phyloP scores from a whole-genome alignment of 2,888 invertebrate species.

The Eilema depressum region DNA sequence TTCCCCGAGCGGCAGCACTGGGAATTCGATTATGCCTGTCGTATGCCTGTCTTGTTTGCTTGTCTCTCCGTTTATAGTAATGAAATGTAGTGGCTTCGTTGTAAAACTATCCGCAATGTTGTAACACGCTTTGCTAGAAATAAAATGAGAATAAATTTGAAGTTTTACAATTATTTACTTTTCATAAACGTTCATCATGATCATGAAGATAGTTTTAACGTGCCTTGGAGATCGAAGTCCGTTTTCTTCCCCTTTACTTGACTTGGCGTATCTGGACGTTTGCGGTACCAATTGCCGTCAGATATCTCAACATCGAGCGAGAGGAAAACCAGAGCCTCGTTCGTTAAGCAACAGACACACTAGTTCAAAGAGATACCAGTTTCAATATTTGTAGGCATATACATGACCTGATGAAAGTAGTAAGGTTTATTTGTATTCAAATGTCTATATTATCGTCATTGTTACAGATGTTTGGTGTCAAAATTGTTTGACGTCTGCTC shows the following conservation, averaged over 20 bases:
- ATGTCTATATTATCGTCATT: slow-evolving; percentile 5
- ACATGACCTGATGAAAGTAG: background rate
- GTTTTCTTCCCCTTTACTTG: background rate
- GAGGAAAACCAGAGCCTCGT: too few species aligned
- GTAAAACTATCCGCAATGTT: slow-evolving; percentile 17
- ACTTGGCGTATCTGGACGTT: too few species aligned
- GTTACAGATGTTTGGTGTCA: slow-evolving; percentile 92
- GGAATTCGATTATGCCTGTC: slow-evolving; percentile 73
- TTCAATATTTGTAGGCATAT: background rate
- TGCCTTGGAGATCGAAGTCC: background rate
- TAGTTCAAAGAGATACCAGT: background rate
- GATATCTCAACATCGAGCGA: too few species aligned
- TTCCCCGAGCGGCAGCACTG: slow-evolving; percentile 58
- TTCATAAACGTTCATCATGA: background rate
- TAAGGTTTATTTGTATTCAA: background rate
- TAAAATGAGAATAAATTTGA: background rate
- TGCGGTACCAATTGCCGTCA: too few species aligned
- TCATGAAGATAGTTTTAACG: background rate
- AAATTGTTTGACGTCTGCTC: slow-evolving; percentile 98
- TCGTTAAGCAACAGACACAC: too few species aligned
- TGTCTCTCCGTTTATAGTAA: slow-evolving; percentile 51
- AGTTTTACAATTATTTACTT: background rate
- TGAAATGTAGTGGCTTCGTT: slow-evolving; percentile 39
- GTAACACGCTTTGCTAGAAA: background rate
- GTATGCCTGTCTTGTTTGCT: slow-evolving; percentile 63